phyloP scores from a whole-genome alignment of 2,888 invertebrate genomes.

The Helobdella robusta region DNA sequence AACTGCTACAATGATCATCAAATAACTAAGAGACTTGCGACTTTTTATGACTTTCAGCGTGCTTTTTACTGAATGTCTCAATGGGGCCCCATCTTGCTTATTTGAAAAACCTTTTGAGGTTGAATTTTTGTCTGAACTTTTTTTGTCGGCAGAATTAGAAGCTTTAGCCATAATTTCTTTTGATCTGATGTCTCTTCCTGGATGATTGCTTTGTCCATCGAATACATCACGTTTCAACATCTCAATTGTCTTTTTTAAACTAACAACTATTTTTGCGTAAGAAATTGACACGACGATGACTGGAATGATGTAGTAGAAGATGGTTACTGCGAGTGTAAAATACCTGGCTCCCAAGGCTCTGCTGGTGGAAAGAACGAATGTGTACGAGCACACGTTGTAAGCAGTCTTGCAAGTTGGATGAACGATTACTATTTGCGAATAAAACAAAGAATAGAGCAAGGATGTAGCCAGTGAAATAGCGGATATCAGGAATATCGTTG shows the following conservation, averaged over 20 bases:
- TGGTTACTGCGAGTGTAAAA: too few species aligned
- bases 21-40: constrained; percentile 31
- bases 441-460: constrained; percentile 28
- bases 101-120: neutral
- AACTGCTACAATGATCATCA: constrained; percentile 33
- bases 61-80: neutral
- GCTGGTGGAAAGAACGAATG: constrained; percentile 13
- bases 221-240: neutral
- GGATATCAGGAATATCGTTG: constrained; percentile 28
- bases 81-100: too few species aligned
- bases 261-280: constrained; percentile 29
- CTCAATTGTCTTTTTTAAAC: neutral
- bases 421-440: constrained; percentile 22
- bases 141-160: too few species aligned
- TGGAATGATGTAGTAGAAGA: constrained; percentile 31
- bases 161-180: too few species aligned
- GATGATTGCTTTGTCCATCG: too few species aligned
- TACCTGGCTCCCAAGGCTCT: constrained; percentile 23
- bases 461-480: constrained; percentile 20
- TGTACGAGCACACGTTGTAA: constrained; percentile 28
- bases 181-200: too few species aligned
- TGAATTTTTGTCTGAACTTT: too few species aligned
- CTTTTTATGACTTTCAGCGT: constrained; percentile 21
- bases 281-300: constrained; percentile 26
- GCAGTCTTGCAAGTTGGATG: constrained; percentile 4